These are phyloP conservation scores for Oryzias woworae DNA, from an alignment of 2,113 vertebrate genomes.

Conservation along the genomic window DNA sequence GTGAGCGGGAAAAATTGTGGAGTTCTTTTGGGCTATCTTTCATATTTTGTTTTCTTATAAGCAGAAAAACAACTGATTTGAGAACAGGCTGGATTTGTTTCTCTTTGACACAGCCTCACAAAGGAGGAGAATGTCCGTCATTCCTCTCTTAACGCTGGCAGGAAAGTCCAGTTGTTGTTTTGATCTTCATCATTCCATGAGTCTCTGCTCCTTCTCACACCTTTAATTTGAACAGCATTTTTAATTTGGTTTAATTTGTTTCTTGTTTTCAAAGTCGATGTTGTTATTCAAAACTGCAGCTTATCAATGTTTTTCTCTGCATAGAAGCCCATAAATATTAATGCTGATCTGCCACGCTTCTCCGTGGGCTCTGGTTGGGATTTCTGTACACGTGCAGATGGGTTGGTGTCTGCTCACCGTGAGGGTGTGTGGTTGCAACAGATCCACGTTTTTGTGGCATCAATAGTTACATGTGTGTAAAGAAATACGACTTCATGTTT, in stretches of 20 bases:
- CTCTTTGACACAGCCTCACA: too few species aligned
- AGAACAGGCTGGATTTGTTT: too few species aligned
- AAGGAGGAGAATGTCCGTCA: too few species aligned
- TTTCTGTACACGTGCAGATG: not conserved
- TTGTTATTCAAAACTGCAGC: slow-evolving; percentile 80
- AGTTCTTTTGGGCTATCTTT: too few species aligned
- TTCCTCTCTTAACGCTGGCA: too few species aligned
- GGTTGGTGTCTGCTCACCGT: slow-evolving; percentile 4
- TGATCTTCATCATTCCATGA: not conserved
- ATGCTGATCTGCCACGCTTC: slow-evolving; percentile 65
- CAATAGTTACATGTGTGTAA: too few species aligned
- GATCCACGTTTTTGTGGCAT: too few species aligned
- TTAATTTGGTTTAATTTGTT: slow-evolving; percentile 73
- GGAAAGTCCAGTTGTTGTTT: too few species aligned
- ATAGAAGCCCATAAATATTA: slow-evolving; percentile 82
- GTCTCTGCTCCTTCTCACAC: not conserved
- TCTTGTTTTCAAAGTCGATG: slow-evolving; percentile 76
- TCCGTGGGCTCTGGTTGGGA: not conserved
- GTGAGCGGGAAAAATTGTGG: too few species aligned
- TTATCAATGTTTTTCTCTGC: slow-evolving; percentile 81
- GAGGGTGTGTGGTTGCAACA: slow-evolving; percentile 9
- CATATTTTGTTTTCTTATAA: too few species aligned
- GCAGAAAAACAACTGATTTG: too few species aligned
- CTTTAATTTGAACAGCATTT: slow-evolving; percentile 75
- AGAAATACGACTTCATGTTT: too few species aligned